A percentile compares a stretch with the other conserved stretches of the same genome.
These are phyloP conservation scores for Alviniconcha strummeri DNA, from an alignment of 2,888 invertebrate genomes.

Conservation along the genomic window DNA sequence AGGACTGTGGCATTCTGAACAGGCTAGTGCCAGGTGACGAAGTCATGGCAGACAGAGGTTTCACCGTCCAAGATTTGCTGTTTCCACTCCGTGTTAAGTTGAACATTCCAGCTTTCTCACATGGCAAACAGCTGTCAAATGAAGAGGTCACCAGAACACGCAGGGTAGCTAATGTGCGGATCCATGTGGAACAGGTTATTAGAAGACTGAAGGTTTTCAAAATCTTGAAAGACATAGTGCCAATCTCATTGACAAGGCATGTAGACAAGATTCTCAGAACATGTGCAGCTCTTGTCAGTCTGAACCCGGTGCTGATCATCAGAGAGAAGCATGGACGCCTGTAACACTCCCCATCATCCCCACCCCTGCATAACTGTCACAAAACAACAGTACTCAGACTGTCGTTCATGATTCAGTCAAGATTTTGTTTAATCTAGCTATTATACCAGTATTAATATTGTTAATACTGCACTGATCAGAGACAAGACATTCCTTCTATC, in stretches of 20 bases:
- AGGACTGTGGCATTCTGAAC: conserved; percentile 37
- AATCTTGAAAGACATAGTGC: background rate
- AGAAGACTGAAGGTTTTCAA: conserved; percentile 2
- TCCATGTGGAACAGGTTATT: conserved; percentile 8
- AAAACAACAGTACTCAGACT: too few relatives aligned
- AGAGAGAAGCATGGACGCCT: too few relatives aligned
- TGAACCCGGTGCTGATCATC: background rate
- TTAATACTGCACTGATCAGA: too few relatives aligned
- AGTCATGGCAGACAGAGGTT: conserved; percentile 45
- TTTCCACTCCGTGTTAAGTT: conserved; percentile 31
- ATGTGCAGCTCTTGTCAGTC: background rate
- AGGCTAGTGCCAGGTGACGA: conserved; percentile 40
- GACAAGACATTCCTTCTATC: too few relatives aligned
- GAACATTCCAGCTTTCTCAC: conserved; percentile 32
- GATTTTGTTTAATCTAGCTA: too few relatives aligned
- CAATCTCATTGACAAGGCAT: background rate
- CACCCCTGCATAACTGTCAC: too few relatives aligned
- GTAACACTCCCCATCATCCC: too few relatives aligned
- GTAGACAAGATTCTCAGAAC: background rate
- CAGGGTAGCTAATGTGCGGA: background rate
- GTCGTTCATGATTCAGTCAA: too few relatives aligned
- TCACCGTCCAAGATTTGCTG: conserved; percentile 38
- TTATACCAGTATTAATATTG: too few relatives aligned
- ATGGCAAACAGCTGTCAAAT: background rate
- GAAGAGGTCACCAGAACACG: conserved; percentile 6